A percentile compares a stretch with the other conserved stretches of the same genome.
Evolutionary conservation across 2,888 invertebrate species (phyloP).

Genomic region (Trichopria drosophilae): DNA sequence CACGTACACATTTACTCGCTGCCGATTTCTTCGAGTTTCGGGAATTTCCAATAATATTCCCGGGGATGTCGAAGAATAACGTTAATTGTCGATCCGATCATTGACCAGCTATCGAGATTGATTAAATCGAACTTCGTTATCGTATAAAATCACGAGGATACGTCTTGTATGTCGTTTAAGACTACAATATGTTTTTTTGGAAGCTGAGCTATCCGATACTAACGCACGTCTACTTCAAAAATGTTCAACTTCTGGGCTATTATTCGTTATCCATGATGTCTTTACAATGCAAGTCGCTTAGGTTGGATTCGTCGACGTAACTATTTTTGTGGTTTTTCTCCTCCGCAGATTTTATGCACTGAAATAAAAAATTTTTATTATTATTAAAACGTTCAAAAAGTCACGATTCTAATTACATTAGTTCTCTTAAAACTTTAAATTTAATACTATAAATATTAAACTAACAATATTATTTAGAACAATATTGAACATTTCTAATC

Average conservation of each 20-base stretch:
- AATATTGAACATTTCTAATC: too few relatives aligned
- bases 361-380: too few relatives aligned
- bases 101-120: conserved; percentile 27
- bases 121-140: conserved; percentile 42
- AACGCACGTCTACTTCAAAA: conserved; percentile 37
- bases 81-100: too few relatives aligned
- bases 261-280: conserved; percentile 54
- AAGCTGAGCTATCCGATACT: conserved; percentile 38
- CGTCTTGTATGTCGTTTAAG: conserved; percentile 27
- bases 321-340: conserved; percentile 54
- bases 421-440: too few relatives aligned
- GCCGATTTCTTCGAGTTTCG: too few relatives aligned
- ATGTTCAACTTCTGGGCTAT: conserved; percentile 10
- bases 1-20: too few relatives aligned
- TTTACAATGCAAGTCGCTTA: conserved; percentile 47
- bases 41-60: too few relatives aligned
- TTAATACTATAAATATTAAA: too few relatives aligned
- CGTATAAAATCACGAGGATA: conserved; percentile 37
- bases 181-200: conserved; percentile 39
- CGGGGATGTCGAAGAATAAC: too few relatives aligned
- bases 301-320: conserved; percentile 55
- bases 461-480: too few relatives aligned
- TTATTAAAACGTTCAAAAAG: too few relatives aligned
- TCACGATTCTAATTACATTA: too few relatives aligned
- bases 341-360: conserved; percentile 55